Percentiles rank a stretch among this genome's conserved stretches.
Evolutionary conservation across 2,797 vertebrate species (phyloP).

Genomic region (Acanthopagrus latus): DNA sequence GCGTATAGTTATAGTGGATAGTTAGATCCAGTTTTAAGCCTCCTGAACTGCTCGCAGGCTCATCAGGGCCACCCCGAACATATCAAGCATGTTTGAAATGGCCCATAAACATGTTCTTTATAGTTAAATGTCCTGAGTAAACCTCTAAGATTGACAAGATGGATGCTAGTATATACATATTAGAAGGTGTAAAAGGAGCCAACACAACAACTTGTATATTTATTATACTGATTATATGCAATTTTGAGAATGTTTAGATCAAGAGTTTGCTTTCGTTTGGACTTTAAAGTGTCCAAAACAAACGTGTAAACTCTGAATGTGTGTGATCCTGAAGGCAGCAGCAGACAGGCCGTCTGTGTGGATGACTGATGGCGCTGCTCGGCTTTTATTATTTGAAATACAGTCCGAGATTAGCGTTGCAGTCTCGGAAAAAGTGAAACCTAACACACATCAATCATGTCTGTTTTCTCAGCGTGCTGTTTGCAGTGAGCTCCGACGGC

Average conservation of each 20-base stretch:
- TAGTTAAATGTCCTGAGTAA: too few relatives aligned
- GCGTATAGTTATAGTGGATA: too few relatives aligned
- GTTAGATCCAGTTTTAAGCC: too few relatives aligned
- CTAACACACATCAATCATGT: conserved; percentile 18
- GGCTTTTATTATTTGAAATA: conserved; percentile 5
- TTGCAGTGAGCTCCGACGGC: conserved; percentile 70
- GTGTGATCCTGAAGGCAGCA: not conserved
- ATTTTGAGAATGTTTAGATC: not conserved
- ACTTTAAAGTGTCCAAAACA: not conserved
- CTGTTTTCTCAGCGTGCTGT: conserved; percentile 79
- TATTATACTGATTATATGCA: too few relatives aligned
- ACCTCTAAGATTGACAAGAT: too few relatives aligned
- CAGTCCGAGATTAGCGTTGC: not conserved
- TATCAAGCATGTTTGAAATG: too few relatives aligned
- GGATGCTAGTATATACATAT: too few relatives aligned
- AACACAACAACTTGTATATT: too few relatives aligned
- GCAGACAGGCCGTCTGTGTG: not conserved
- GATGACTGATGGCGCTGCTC: not conserved
- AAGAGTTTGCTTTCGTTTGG: not conserved
- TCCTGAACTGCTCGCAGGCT: too few relatives aligned
- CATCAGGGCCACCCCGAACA: too few relatives aligned
- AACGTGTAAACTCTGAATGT: not conserved
- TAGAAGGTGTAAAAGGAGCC: too few relatives aligned
- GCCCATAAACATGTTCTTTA: too few relatives aligned
- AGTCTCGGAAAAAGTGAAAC: conserved; percentile 4